These are phyloP conservation scores for Fissipunctia ypsillon DNA, from an alignment of 2,888 invertebrate genomes.

Conservation along the genomic window DNA sequence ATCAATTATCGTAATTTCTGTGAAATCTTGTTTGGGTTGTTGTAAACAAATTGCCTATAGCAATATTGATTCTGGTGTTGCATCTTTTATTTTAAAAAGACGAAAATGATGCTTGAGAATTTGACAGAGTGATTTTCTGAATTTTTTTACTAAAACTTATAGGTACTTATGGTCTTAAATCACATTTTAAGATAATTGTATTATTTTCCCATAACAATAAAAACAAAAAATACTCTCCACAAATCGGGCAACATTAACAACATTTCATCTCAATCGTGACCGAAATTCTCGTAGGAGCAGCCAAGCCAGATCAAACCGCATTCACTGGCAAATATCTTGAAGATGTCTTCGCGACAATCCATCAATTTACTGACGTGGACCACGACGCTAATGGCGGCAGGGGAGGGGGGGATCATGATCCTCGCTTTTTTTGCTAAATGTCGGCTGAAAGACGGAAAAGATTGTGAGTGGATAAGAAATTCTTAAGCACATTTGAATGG, in stretches of 20 bases:
- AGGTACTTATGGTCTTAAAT: neutral
- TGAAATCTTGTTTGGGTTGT: constrained; percentile 13
- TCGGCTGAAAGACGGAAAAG: constrained; percentile 53
- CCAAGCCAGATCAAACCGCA: constrained; percentile 45
- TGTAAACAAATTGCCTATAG: constrained; percentile 8
- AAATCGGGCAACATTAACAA: neutral
- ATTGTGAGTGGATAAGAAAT: constrained; percentile 60
- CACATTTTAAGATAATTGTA: neutral
- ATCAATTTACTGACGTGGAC: constrained; percentile 71
- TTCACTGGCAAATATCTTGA: constrained; percentile 61
- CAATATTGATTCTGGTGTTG: neutral
- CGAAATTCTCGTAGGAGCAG: constrained; percentile 28
- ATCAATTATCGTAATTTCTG: constrained; percentile 41
- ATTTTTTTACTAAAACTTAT: neutral
- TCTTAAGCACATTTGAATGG: constrained; percentile 53
- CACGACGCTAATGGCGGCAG: constrained; percentile 68
- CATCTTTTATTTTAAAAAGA: neutral
- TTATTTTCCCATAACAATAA: neutral
- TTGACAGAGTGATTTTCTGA: neutral
- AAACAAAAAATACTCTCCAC: neutral
- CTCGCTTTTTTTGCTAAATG: constrained; percentile 59
- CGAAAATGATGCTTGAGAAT: neutral
- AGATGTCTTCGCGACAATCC: constrained; percentile 66
- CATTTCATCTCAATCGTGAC: constrained; percentile 16
- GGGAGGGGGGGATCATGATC: constrained; percentile 57